A percentile compares a stretch with the other conserved stretches of the same genome.
These are phyloP conservation scores for Cheirogaleus medius DNA, from an alignment of 2,113 vertebrate species.

Conservation along the genomic window DNA sequence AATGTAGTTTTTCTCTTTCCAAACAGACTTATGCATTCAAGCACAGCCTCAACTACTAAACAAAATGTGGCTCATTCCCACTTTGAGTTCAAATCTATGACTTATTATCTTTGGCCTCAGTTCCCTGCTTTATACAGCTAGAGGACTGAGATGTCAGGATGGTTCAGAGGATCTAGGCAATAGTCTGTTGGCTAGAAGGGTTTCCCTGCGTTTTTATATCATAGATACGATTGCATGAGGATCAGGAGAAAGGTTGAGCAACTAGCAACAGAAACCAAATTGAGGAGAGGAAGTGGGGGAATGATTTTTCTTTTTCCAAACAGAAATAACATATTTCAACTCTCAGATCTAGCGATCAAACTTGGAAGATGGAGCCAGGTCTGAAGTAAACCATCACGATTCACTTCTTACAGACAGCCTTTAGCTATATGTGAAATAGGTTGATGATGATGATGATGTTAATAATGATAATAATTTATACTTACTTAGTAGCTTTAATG, in stretches of 20 bases:
- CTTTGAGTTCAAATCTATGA: background rate
- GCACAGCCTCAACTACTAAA: background rate
- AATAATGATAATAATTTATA: slow-evolving; percentile 28
- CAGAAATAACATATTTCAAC: background rate
- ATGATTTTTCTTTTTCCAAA: background rate
- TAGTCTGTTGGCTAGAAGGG: background rate
- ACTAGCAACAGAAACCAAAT: background rate
- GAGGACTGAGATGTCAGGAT: background rate
- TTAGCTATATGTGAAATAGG: background rate
- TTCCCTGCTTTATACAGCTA: background rate
- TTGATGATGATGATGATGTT: background rate
- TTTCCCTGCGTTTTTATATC: background rate
- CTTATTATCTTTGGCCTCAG: background rate
- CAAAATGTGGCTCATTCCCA: background rate
- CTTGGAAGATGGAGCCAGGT: background rate
- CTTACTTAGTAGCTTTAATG: background rate
- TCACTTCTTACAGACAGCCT: background rate
- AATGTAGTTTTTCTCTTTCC: background rate
- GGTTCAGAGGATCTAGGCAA: background rate
- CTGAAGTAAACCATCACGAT: background rate
- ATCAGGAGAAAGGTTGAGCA: background rate
- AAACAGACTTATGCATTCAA: background rate
- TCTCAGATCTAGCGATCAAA: background rate
- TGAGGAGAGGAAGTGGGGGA: background rate
- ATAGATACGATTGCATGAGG: background rate